phyloP scores from a whole-genome alignment of 2,797 vertebrate species.

The Carcharodon carcharias region DNA sequence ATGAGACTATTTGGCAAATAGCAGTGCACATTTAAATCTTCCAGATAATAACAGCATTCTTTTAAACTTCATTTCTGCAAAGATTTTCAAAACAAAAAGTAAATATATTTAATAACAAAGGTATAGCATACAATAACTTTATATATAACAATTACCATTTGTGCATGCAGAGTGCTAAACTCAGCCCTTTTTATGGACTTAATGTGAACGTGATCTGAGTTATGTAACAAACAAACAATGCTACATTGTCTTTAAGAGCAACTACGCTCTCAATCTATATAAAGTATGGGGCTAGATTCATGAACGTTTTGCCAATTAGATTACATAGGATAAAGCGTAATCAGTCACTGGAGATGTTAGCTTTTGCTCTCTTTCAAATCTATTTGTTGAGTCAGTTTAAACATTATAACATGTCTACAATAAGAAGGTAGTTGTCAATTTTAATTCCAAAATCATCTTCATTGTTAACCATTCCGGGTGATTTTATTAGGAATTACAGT shows the following conservation, averaged over 20 bases:
- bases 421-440: not conserved
- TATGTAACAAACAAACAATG: not conserved
- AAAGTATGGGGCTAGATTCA: not conserved
- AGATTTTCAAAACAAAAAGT: constrained; percentile 26
- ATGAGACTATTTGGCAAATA: not conserved
- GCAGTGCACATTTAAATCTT: constrained; percentile 12
- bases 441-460: not conserved
- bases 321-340: not conserved
- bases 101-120: not conserved
- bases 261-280: not conserved
- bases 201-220: not conserved
- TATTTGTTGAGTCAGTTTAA: not conserved
- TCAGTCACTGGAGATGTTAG: not conserved
- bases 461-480: not conserved
- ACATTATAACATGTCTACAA: not conserved
- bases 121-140: not conserved
- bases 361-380: too few relatives aligned
- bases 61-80: constrained; percentile 13
- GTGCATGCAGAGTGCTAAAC: not conserved
- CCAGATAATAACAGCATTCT: not conserved
- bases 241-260: not conserved
- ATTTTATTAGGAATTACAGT: not conserved
- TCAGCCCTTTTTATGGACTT: not conserved
- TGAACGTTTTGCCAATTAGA: not conserved
- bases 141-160: not conserved